A percentile compares a stretch with the other conserved stretches of the same genome.
phyloP scores from a whole-genome alignment of 1,140 invertebrate species.

The Heliothis virescens region DNA sequence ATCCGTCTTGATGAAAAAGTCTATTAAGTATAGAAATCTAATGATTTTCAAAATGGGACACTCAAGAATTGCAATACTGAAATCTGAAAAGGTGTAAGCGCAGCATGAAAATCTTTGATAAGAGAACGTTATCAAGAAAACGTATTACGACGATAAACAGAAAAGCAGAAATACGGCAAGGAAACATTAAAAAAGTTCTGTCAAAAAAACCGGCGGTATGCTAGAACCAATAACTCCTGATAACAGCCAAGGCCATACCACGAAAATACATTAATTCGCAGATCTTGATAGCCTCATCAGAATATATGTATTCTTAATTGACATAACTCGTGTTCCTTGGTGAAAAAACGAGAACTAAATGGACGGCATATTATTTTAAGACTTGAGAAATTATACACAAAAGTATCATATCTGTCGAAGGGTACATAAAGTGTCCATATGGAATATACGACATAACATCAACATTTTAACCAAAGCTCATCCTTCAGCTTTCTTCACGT shows the following conservation, averaged over 20 bases:
- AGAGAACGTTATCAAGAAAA: not conserved
- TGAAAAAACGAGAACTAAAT: not conserved
- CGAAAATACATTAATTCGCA: constrained; percentile 23
- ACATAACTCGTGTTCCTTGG: not conserved
- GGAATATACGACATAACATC: not conserved
- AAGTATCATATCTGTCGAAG: not conserved
- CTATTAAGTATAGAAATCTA: no score
- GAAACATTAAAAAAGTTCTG: no score
- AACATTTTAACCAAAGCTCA: not conserved
- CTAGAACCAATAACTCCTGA: not conserved
- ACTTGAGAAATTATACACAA: no score
- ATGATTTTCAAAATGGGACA: no score
- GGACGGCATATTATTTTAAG: not conserved
- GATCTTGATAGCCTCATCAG: constrained; percentile 34
- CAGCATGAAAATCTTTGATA: not conserved
- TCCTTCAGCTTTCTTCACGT: not conserved
- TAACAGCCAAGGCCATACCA: constrained; percentile 1
- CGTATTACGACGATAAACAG: not conserved
- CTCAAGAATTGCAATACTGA: no score
- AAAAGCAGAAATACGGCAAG: not conserved
- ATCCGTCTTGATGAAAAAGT: no score
- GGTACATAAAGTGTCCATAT: not conserved
- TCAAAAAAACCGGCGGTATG: not conserved
- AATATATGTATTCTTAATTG: constrained; percentile 37
- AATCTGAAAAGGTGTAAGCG: no score